A percentile compares a stretch with the other conserved stretches of the same genome.
phyloP scores from a whole-genome alignment of 2,113 vertebrate species.

The Solea senegalensis region DNA sequence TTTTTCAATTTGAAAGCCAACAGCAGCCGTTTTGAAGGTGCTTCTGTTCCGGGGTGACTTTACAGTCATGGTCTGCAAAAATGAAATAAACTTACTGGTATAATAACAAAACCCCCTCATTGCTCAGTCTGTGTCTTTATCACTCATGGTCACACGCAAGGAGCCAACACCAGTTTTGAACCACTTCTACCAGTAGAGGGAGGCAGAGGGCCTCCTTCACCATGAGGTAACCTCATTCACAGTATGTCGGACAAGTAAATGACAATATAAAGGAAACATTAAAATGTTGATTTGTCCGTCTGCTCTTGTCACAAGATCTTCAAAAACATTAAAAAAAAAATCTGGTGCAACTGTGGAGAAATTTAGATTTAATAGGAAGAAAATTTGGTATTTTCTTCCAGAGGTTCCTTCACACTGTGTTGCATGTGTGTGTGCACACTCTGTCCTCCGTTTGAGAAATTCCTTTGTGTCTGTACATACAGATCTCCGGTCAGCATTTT shows the following conservation, averaged over 20 bases:
- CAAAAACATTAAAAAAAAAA: too few species aligned
- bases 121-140: conserved; percentile 2
- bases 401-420: not conserved
- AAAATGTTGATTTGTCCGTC: too few species aligned
- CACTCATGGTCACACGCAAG: too few species aligned
- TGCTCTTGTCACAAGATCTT: too few species aligned
- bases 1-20: conserved; percentile 23
- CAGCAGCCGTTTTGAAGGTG: conserved; percentile 4
- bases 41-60: conserved; percentile 24
- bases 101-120: conserved; percentile 25
- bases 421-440: not conserved
- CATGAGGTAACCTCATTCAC: too few species aligned
- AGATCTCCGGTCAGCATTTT: conserved; percentile 54
- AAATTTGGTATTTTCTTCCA: too few species aligned
- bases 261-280: too few species aligned
- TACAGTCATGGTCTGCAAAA: conserved; percentile 27
- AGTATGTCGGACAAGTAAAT: too few species aligned
- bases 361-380: too few species aligned
- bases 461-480: conserved; percentile 62
- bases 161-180: not conserved
- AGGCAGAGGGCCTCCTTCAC: not conserved
- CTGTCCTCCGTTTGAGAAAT: conserved; percentile 23
- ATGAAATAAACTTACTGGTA: conserved; percentile 37
- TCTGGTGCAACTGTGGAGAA: too few species aligned
- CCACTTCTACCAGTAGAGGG: not conserved